A percentile compares a stretch with the other conserved stretches of the same genome.
Conservation (phyloP, 2,797 vertebrate species). For the Enteromius afrohamiltoni region DNA sequence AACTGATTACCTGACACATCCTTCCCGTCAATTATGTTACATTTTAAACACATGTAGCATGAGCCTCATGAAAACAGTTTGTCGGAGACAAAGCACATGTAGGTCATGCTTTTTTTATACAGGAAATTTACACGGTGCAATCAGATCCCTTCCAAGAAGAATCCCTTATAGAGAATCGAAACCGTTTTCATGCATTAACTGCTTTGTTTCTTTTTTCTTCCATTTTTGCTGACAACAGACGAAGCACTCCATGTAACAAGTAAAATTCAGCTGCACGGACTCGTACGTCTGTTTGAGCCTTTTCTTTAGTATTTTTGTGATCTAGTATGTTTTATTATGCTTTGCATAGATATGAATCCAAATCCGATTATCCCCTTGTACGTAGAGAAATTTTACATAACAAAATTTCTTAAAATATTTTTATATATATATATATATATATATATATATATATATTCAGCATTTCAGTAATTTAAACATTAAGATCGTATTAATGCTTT, state of each 20-base stretch:
- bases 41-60: conserved; percentile 51
- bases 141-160: conserved; percentile 29
- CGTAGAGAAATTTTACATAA: conserved; percentile 45
- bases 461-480: conserved; percentile 36
- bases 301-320: conserved; percentile 58
- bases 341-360: conserved; percentile 76
- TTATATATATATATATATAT: neutral
- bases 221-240: conserved; percentile 7
- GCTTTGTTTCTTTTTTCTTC: neutral
- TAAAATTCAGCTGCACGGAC: conserved; percentile 32
- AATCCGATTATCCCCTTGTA: conserved; percentile 50
- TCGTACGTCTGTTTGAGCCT: conserved; percentile 2
- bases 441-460: neutral
- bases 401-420: conserved; percentile 34
- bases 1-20: conserved; percentile 64
- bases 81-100: conserved; percentile 49
- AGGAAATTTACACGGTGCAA: conserved; percentile 40
- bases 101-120: conserved; percentile 41
- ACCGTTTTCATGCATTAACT: conserved; percentile 7
- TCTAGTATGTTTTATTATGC: conserved; percentile 64
- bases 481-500: conserved; percentile 34
- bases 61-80: conserved; percentile 55
- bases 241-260: conserved; percentile 1
- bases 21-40: conserved; percentile 57
- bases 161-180: neutral